Conservation (phyloP, 2,888 invertebrate species). For the Leptopilina myrica region DNA sequence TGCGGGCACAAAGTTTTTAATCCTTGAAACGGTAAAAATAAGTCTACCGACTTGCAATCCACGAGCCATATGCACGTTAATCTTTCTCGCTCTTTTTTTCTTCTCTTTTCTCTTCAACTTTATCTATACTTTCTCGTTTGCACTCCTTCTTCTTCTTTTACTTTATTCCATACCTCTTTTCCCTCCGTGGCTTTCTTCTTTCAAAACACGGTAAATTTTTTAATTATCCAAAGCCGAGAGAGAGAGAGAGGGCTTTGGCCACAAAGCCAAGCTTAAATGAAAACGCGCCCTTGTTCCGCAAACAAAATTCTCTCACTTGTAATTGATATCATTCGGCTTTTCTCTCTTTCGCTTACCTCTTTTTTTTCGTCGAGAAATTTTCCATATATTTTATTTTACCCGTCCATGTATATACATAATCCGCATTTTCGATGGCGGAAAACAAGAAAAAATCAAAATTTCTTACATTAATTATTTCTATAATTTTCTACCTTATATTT, state of each 20-base stretch:
- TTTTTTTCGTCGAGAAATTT: not conserved
- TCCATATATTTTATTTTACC: conserved; percentile 8
- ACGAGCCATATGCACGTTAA: conserved; percentile 29
- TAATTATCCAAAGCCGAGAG: conserved; percentile 27
- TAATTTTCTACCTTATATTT: too few relatives aligned
- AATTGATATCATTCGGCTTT: conserved; percentile 27
- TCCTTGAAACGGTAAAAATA: conserved; percentile 53
- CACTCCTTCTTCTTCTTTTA: not conserved
- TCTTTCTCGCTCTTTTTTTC: conserved; percentile 17
- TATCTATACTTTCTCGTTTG: not conserved
- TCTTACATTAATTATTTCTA: too few relatives aligned
- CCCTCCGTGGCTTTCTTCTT: not conserved
- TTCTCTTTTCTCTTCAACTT: not conserved
- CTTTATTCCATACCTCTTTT: not conserved
- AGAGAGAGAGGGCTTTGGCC: not conserved
- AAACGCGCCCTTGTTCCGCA: conserved; percentile 27
- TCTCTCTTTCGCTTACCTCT: not conserved
- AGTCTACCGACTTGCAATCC: conserved; percentile 5
- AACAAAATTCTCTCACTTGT: conserved; percentile 26
- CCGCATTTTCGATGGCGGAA: too few relatives aligned
- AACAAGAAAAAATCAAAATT: too few relatives aligned
- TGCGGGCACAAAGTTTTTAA: conserved; percentile 54
- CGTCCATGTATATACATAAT: too few relatives aligned
- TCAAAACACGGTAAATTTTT: conserved; percentile 31
- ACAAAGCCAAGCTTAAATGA: conserved; percentile 12